A percentile compares a stretch with the other conserved stretches of the same genome.
Conservation (phyloP, 2,888 invertebrate genomes). For the Xylocampa areola region DNA sequence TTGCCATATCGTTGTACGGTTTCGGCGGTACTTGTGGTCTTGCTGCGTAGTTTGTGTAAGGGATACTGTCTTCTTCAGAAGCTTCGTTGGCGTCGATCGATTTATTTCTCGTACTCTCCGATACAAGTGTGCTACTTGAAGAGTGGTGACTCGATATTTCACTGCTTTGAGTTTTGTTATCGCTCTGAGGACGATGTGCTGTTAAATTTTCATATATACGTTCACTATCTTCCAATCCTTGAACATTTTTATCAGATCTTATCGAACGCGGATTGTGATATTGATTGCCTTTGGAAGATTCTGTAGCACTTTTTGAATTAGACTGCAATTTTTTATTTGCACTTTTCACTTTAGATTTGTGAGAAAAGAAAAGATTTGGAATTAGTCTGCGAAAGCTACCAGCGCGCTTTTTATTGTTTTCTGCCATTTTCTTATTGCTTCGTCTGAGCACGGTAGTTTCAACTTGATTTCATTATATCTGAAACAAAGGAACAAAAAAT, state of each 20-base stretch:
- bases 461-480: constrained; percentile 25
- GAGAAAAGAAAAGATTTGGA: constrained; percentile 78
- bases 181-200: constrained; percentile 57
- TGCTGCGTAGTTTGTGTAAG: constrained; percentile 66
- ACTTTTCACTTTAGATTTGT: constrained; percentile 77
- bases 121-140: constrained; percentile 82
- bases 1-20: constrained; percentile 67
- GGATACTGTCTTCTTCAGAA: constrained; percentile 52
- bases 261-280: constrained; percentile 77
- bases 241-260: constrained; percentile 65
- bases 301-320: constrained; percentile 61
- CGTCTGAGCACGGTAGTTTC: not conserved
- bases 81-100: constrained; percentile 45
- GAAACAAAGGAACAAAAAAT: constrained; percentile 36
- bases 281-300: constrained; percentile 71
- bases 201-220: constrained; percentile 84
- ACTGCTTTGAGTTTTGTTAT: constrained; percentile 63
- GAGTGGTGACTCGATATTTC: constrained; percentile 76
- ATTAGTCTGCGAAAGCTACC: constrained; percentile 82
- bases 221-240: constrained; percentile 67
- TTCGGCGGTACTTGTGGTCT: constrained; percentile 77
- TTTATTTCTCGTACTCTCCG: constrained; percentile 73
- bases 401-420: constrained; percentile 76
- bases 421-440: constrained; percentile 70
- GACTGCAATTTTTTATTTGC: constrained; percentile 54